Evolutionary conservation across 2,113 vertebrate genomes (phyloP).

Genomic region (Motacilla alba): DNA sequence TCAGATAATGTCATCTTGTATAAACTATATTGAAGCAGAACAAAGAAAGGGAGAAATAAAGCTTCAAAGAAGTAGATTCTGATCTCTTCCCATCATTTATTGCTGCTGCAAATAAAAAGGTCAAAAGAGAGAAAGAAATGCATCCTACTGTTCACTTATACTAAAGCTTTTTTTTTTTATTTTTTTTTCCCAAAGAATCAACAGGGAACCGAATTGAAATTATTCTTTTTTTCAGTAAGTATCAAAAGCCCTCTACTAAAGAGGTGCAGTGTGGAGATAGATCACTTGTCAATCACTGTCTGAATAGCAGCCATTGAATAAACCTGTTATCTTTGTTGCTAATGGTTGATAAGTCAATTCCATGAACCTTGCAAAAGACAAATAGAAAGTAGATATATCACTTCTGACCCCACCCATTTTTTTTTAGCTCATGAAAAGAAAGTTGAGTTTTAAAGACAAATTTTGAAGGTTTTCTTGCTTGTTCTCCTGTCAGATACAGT

Average conservation of each 20-base stretch:
- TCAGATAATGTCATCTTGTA: neutral
- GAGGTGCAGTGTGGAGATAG: neutral
- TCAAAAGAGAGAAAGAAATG: neutral
- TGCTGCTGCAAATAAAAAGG: neutral
- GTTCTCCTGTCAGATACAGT: neutral
- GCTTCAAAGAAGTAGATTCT: neutral
- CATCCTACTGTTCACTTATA: neutral
- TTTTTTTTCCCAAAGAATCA: neutral
- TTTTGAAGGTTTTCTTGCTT: neutral
- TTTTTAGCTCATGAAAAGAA: neutral
- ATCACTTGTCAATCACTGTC: slow-evolving; percentile 26
- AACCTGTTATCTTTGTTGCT: slow-evolving; percentile 11
- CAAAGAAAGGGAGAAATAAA: neutral
- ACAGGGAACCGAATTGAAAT: neutral
- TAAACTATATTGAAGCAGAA: neutral
- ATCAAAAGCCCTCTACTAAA: neutral
- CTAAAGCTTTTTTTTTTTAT: neutral
- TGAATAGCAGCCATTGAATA: slow-evolving; percentile 14
- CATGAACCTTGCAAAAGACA: neutral
- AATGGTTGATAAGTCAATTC: neutral
- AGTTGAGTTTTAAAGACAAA: neutral
- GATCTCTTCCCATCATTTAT: neutral
- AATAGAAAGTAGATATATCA: neutral
- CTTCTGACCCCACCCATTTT: neutral
- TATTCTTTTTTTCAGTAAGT: neutral